Conservation (phyloP, 2,797 vertebrate genomes). For the Pipistrellus nathusii region DNA sequence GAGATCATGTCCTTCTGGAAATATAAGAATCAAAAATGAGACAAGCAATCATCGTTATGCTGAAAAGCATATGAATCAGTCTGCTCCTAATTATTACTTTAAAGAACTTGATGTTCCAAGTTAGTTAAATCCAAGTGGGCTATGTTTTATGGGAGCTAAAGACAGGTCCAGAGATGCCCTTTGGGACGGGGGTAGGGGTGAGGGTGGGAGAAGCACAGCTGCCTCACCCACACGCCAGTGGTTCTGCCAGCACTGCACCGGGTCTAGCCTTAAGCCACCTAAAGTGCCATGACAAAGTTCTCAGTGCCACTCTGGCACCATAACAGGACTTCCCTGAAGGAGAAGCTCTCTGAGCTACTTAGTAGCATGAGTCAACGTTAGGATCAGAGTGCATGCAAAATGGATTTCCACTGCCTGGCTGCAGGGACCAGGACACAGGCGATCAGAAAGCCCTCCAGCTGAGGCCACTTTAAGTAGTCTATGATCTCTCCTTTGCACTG, state of each 20-base stretch:
- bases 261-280: background rate
- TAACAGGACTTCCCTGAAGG: background rate
- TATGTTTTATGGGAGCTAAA: background rate
- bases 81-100: background rate
- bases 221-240: accelerated
- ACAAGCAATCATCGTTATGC: too few relatives aligned
- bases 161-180: background rate
- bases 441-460: background rate
- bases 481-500: constrained; percentile 1
- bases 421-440: background rate
- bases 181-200: background rate
- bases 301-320: background rate
- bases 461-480: background rate
- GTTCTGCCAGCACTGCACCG: background rate
- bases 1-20: too few relatives aligned
- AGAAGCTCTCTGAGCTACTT: background rate
- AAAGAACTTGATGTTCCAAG: background rate
- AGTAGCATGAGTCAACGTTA: background rate
- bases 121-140: background rate
- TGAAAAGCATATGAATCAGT: too few relatives aligned
- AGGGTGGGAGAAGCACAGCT: background rate
- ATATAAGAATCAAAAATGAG: too few relatives aligned
- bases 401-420: background rate
- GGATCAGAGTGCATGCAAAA: background rate
- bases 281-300: background rate